Percentiles rank a stretch among this genome's conserved stretches.
Conservation (phyloP, 2,113 vertebrate genomes). For the Psilopogon haemacephalus region DNA sequence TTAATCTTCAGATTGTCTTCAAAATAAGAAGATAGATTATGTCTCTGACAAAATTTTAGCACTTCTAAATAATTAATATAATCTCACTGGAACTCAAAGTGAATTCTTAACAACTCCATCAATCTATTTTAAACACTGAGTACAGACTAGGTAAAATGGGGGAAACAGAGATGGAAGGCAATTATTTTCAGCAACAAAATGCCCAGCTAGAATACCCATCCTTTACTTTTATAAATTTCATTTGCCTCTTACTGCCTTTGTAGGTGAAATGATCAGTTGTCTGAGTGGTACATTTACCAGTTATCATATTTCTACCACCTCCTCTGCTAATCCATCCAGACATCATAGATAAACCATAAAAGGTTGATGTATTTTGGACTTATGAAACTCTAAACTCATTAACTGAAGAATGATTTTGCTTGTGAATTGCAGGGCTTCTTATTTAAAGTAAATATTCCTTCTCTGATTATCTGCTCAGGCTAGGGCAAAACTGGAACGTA, state of each 20-base stretch:
- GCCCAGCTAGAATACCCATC: neutral
- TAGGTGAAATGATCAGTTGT: neutral
- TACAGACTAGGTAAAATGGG: neutral
- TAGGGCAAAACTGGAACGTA: rapidly evolving
- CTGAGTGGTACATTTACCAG: neutral
- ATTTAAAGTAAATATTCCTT: rapidly evolving
- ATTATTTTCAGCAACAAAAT: constrained; percentile 1
- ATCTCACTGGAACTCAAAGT: constrained; percentile 32
- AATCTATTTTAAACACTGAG: constrained; percentile 15
- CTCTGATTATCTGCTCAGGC: neutral
- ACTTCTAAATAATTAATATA: constrained; percentile 58
- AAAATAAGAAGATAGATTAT: constrained; percentile 44
- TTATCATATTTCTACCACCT: neutral
- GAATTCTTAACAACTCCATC: constrained; percentile 23
- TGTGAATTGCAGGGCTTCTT: neutral
- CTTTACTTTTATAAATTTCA: neutral
- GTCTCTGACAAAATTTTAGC: constrained; percentile 49
- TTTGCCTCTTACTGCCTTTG: neutral
- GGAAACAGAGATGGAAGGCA: neutral
- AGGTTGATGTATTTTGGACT: neutral
- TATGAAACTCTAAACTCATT: neutral
- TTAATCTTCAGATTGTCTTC: constrained; percentile 54
- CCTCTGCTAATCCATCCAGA: neutral
- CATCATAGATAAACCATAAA: neutral
- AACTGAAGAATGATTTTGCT: neutral